phyloP scores from a whole-genome alignment of 2,113 vertebrate species.

The Spermophilus dauricus region DNA sequence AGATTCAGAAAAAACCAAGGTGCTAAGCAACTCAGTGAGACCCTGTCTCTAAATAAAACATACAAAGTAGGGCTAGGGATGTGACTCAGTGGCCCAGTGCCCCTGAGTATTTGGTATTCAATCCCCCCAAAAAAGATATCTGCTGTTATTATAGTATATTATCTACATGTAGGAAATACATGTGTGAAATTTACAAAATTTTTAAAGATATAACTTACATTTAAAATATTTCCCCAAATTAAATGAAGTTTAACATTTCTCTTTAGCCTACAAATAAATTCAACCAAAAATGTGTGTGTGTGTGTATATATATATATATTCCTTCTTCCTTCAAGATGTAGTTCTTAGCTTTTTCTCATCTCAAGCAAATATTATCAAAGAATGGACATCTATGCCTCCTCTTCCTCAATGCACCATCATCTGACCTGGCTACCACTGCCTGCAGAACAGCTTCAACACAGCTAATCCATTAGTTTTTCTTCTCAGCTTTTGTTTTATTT shows the following conservation, averaged over 20 bases:
- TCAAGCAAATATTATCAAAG: neutral
- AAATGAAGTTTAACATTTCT: neutral
- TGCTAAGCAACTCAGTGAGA: too few species aligned
- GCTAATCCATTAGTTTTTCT: neutral
- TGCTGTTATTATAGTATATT: too few species aligned
- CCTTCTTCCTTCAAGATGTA: neutral
- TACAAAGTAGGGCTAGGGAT: too few species aligned
- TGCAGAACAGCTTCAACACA: neutral
- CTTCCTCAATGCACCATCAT: neutral
- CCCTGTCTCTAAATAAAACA: too few species aligned
- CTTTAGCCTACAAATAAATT: slow-evolving; percentile 29
- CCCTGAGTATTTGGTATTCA: too few species aligned
- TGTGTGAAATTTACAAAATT: neutral
- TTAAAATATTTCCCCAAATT: slow-evolving; percentile 21
- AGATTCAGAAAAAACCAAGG: too few species aligned
- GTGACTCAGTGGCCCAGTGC: too few species aligned
- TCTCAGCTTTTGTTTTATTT: neutral
- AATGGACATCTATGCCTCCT: neutral
- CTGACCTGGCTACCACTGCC: too few species aligned
- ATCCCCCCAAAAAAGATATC: neutral
- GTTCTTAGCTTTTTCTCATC: neutral
- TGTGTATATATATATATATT: neutral
- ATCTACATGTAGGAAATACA: neutral
- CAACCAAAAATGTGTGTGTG: too few species aligned
- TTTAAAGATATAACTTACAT: slow-evolving; percentile 15